phyloP scores from a whole-genome alignment of 2,888 invertebrate genomes.

The Neoascia interrupta region DNA sequence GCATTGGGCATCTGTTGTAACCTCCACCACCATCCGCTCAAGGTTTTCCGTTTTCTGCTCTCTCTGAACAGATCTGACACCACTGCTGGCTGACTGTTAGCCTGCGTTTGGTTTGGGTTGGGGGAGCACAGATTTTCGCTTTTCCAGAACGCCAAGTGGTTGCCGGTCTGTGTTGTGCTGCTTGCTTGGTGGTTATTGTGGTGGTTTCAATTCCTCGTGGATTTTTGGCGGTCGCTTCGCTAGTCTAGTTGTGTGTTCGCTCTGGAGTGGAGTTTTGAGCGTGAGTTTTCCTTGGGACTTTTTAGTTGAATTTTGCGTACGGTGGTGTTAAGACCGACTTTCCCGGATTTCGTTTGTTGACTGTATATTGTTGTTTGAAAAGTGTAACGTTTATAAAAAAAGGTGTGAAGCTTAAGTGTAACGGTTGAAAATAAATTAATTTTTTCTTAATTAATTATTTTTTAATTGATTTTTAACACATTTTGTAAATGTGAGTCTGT shows the following conservation, averaged over 20 bases:
- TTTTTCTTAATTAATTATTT: no score
- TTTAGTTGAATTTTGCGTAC: constrained; percentile 79
- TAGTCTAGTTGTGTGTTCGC: constrained; percentile 28
- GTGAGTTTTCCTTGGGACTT: constrained; percentile 59
- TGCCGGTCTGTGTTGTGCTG: constrained; percentile 30
- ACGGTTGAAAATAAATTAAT: no score
- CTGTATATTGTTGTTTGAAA: no score
- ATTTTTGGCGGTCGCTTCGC: constrained; percentile 57
- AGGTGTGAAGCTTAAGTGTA: no score
- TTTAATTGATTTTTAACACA: no score
- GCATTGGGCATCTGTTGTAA: constrained; percentile 14
- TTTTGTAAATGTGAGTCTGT: no score
- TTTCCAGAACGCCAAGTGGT: constrained; percentile 55
- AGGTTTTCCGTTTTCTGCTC: no score
- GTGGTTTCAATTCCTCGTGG: constrained; percentile 57
- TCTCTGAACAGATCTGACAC: constrained; percentile 54
- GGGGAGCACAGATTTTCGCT: constrained; percentile 50
- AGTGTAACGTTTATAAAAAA: no score
- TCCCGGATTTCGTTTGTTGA: constrained; percentile 68
- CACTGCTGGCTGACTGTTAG: constrained; percentile 35
- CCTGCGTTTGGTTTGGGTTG: constrained; percentile 9
- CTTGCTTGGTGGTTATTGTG: constrained; percentile 60
- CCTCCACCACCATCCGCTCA: constrained; percentile 32
- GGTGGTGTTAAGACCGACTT: constrained; percentile 78
- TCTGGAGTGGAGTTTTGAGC: constrained; percentile 62